phyloP scores from a whole-genome alignment of 2,888 invertebrate species.

The Syritta pipiens region DNA sequence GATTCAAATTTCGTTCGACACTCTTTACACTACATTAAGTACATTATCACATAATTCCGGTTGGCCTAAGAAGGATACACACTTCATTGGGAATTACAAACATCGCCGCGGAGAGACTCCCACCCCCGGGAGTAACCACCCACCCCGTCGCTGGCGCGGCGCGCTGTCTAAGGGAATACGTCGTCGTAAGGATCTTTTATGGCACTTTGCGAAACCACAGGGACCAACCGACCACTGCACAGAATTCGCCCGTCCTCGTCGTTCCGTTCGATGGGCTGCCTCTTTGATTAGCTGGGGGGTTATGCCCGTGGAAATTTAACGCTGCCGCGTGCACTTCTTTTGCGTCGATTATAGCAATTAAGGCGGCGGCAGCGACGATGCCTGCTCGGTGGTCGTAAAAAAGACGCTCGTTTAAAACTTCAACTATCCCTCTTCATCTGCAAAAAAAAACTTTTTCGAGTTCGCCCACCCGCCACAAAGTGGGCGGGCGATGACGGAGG shows the following conservation, averaged over 20 bases:
- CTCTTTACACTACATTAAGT: slow-evolving; percentile 68
- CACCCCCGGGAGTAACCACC: slow-evolving; percentile 41
- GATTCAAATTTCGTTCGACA: slow-evolving; percentile 61
- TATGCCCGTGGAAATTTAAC: slow-evolving; percentile 37
- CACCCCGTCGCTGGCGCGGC: slow-evolving; percentile 25
- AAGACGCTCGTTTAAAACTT: slow-evolving; percentile 55
- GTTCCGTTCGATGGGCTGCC: slow-evolving; percentile 51
- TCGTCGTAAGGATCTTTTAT: slow-evolving; percentile 47
- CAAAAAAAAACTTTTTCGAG: no score
- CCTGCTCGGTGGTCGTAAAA: slow-evolving; percentile 39
- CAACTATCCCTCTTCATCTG: slow-evolving; percentile 37
- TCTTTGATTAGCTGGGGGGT: slow-evolving; percentile 60
- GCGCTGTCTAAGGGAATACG: slow-evolving; percentile 7
- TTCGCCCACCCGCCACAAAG: slow-evolving; percentile 15
- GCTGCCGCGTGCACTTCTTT: slow-evolving; percentile 45
- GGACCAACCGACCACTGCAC: slow-evolving; percentile 32
- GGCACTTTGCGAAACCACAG: slow-evolving; percentile 58
- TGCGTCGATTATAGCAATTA: slow-evolving; percentile 56
- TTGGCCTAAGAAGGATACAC: slow-evolving; percentile 68
- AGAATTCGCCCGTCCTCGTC: slow-evolving; percentile 48
- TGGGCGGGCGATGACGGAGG: slow-evolving; percentile 3
- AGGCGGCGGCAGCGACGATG: slow-evolving; percentile 46
- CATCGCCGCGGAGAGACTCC: slow-evolving; percentile 33
- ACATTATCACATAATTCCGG: slow-evolving; percentile 69
- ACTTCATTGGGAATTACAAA: slow-evolving; percentile 64